A percentile compares a stretch with the other conserved stretches of the same genome.
These are phyloP conservation scores for Polypterus senegalus DNA, from an alignment of 2,113 vertebrate genomes.

Conservation along the genomic window DNA sequence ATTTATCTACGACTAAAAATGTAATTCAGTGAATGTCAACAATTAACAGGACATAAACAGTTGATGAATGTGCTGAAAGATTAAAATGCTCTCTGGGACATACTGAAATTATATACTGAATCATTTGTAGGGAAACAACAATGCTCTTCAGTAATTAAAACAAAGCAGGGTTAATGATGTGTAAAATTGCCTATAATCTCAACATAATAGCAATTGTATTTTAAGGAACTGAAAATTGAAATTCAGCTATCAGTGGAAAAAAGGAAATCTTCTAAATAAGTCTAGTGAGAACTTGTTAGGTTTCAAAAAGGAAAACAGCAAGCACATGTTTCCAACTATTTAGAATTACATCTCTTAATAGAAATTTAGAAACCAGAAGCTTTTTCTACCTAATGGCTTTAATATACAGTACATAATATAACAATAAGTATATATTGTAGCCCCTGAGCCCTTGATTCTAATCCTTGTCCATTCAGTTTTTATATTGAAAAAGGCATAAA, in stretches of 20 bases:
- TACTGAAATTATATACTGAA: conserved; percentile 62
- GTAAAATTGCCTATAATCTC: conserved; percentile 78
- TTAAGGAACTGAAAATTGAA: conserved; percentile 58
- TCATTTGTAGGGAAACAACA: conserved; percentile 69
- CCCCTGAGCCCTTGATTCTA: too few relatives aligned
- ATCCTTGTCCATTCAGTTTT: too few relatives aligned
- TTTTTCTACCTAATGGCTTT: too few relatives aligned
- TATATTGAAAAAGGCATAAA: too few relatives aligned
- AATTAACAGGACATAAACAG: conserved; percentile 66
- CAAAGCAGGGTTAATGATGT: conserved; percentile 79
- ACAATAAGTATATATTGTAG: too few relatives aligned
- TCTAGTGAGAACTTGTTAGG: conserved; percentile 16
- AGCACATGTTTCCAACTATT: too few relatives aligned
- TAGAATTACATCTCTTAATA: too few relatives aligned
- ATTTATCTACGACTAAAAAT: conserved; percentile 30
- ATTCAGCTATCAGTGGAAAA: conserved; percentile 27
- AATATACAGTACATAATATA: too few relatives aligned
- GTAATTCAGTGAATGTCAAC: conserved; percentile 71
- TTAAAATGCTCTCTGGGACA: conserved; percentile 62
- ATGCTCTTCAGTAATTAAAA: conserved; percentile 80
- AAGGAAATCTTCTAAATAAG: conserved; percentile 10
- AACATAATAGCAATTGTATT: conserved; percentile 56
- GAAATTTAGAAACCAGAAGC: too few relatives aligned
- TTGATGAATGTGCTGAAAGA: conserved; percentile 71
- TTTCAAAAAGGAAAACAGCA: too few relatives aligned